Percentiles rank a stretch among this genome's conserved stretches.
phyloP scores from a whole-genome alignment of 37 sponge, comb jelly and placozoan species.

The Aplysina aerophoba region DNA sequence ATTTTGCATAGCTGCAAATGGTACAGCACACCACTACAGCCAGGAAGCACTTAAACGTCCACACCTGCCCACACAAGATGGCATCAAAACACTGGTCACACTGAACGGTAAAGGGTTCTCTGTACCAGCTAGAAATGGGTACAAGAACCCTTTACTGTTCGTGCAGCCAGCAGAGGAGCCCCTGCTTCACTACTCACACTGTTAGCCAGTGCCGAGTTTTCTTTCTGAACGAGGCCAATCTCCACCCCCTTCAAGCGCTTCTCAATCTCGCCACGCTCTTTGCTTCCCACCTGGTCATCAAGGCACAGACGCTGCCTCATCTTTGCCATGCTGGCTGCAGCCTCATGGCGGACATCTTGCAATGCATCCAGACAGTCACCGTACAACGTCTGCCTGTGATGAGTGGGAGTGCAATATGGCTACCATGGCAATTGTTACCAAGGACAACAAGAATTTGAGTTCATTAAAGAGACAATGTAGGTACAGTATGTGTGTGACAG shows the following conservation, averaged over 20 bases:
- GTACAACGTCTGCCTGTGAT: slow-evolving; percentile 41
- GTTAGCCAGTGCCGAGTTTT: slow-evolving; percentile 61
- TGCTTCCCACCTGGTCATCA: not conserved
- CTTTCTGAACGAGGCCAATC: slow-evolving; percentile 43
- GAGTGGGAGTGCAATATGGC: not conserved
- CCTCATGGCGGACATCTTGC: slow-evolving; percentile 51
- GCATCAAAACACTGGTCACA: too few relatives aligned
- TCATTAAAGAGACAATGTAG: too few relatives aligned
- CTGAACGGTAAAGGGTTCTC: too few relatives aligned
- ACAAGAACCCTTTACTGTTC: too few relatives aligned
- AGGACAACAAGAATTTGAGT: too few relatives aligned
- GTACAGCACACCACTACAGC: not conserved
- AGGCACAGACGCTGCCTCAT: slow-evolving; percentile 51
- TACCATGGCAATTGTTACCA: not conserved
- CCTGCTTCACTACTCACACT: slow-evolving; percentile 16
- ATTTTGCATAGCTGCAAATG: not conserved
- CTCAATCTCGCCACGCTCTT: not conserved
- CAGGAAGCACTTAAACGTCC: too few relatives aligned
- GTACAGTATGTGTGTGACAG: too few relatives aligned
- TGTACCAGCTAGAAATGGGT: too few relatives aligned
- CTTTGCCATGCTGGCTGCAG: slow-evolving; percentile 34
- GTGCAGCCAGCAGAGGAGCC: too few relatives aligned
- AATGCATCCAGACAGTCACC: slow-evolving; percentile 42
- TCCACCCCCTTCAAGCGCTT: slow-evolving; percentile 39
- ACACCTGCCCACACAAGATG: too few relatives aligned